Evolutionary conservation across 2,888 invertebrate species (phyloP).

Genomic region (Latrodectus hesperus): DNA sequence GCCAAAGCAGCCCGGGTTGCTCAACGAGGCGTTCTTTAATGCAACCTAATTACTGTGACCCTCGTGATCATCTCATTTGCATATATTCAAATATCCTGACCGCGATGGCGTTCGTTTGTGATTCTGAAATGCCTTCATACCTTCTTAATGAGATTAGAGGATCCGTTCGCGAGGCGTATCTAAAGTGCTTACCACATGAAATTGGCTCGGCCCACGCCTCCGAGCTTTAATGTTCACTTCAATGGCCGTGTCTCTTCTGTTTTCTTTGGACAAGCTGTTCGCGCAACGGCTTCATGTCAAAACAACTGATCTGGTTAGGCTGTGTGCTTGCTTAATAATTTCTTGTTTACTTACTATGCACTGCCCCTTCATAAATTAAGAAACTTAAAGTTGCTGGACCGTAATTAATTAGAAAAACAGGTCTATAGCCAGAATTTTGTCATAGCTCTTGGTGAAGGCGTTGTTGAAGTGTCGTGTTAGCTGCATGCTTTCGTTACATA

Average conservation of each 20-base stretch:
- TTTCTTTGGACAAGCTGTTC: background rate
- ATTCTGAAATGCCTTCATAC: constrained; percentile 1
- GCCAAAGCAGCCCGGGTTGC: too few relatives aligned
- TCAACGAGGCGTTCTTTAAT: background rate
- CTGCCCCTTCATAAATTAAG: too few relatives aligned
- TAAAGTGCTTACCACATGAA: constrained; percentile 4
- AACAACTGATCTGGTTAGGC: too few relatives aligned
- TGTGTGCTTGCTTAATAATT: too few relatives aligned
- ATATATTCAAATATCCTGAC: constrained; percentile 41
- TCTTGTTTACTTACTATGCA: too few relatives aligned
- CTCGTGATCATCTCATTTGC: constrained; percentile 26
- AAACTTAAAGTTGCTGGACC: too few relatives aligned
- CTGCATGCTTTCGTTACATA: too few relatives aligned
- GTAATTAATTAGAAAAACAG: too few relatives aligned
- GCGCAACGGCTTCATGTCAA: too few relatives aligned
- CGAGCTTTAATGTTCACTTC: background rate
- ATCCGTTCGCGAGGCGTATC: background rate
- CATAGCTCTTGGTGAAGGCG: too few relatives aligned
- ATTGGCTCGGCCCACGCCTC: background rate
- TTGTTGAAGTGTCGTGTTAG: too few relatives aligned
- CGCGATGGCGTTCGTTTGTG: background rate
- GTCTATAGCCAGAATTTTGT: too few relatives aligned
- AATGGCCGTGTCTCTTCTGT: background rate
- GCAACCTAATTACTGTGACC: constrained; percentile 37
- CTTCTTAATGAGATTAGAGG: constrained; percentile 37